Conservation (phyloP, 2,888 invertebrate genomes). For the Drosophila pseudotalamancana region DNA sequence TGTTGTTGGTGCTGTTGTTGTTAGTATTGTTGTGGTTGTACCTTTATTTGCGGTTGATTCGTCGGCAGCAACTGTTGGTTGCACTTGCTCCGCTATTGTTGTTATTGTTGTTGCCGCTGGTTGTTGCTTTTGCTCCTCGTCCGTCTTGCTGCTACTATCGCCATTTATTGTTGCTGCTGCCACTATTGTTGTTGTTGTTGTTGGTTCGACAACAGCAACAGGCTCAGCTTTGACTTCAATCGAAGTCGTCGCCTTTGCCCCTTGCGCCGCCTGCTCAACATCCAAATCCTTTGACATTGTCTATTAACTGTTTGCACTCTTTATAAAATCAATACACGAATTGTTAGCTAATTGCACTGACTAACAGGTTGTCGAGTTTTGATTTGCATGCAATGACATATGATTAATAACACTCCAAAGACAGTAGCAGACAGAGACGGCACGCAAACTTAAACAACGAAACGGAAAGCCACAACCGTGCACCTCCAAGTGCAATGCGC, state of each 20-base stretch:
- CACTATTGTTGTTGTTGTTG: constrained; percentile 26
- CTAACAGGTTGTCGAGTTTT: constrained; percentile 6
- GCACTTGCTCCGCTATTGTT: constrained; percentile 58
- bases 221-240: constrained; percentile 57
- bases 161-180: constrained; percentile 47
- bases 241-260: constrained; percentile 31
- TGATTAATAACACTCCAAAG: constrained; percentile 1
- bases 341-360: constrained; percentile 17
- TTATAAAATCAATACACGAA: constrained; percentile 47
- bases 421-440: constrained; percentile 11
- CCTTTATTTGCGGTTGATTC: constrained; percentile 52
- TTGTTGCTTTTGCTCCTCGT: constrained; percentile 27
- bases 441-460: neutral
- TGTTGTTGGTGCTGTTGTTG: constrained; percentile 11
- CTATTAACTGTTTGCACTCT: neutral
- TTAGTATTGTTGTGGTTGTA: constrained; percentile 41
- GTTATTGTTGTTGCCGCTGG: constrained; percentile 47
- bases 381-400: constrained; percentile 40
- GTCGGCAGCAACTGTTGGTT: constrained; percentile 42
- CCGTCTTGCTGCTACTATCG: constrained; percentile 52
- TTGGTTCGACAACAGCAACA: constrained; percentile 33
- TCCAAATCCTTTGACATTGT: constrained; percentile 66
- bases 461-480: constrained; percentile 43
- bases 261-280: constrained; percentile 64
- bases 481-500: constrained; percentile 75